A percentile compares a stretch with the other conserved stretches of the same genome.
Evolutionary conservation across 2,888 invertebrate species (phyloP).

Genomic region (Brachycybe producta): DNA sequence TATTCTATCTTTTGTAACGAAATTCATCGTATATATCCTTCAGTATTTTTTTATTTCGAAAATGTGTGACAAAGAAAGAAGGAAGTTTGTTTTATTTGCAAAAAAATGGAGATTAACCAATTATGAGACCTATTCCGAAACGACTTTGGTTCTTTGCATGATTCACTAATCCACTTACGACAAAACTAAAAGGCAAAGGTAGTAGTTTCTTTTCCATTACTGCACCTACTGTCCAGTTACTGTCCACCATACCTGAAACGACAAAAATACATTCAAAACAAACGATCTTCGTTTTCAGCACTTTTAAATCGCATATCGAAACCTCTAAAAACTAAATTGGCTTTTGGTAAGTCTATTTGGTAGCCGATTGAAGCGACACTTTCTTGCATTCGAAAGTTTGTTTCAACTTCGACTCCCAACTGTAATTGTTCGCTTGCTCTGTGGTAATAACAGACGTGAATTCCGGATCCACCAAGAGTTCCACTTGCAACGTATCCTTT

Average conservation of each 20-base stretch:
- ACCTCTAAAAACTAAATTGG: constrained; percentile 89
- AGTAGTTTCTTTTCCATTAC: constrained; percentile 85
- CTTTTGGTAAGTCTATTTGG: constrained; percentile 84
- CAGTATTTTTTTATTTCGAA: too few relatives aligned
- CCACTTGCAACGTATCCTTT: constrained; percentile 39
- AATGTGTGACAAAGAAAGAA: too few relatives aligned
- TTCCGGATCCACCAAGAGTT: constrained; percentile 55
- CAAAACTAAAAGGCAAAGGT: constrained; percentile 86
- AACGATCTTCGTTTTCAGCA: neutral
- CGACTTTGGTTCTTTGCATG: constrained; percentile 84
- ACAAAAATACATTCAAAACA: neutral
- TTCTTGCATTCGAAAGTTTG: constrained; percentile 78
- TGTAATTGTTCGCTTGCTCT: constrained; percentile 81
- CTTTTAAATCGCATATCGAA: neutral
- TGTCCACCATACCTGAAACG: constrained; percentile 69
- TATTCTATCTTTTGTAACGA: too few relatives aligned
- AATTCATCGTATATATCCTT: too few relatives aligned
- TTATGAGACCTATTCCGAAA: constrained; percentile 86
- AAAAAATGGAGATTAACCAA: too few relatives aligned
- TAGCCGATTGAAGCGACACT: constrained; percentile 84
- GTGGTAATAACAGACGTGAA: constrained; percentile 87
- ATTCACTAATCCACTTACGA: constrained; percentile 81
- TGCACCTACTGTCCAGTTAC: constrained; percentile 85
- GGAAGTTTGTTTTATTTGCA: too few relatives aligned
- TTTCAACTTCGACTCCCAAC: constrained; percentile 89